phyloP scores from a whole-genome alignment of 2,888 invertebrate species.

The Cremastinae sp. region DNA sequence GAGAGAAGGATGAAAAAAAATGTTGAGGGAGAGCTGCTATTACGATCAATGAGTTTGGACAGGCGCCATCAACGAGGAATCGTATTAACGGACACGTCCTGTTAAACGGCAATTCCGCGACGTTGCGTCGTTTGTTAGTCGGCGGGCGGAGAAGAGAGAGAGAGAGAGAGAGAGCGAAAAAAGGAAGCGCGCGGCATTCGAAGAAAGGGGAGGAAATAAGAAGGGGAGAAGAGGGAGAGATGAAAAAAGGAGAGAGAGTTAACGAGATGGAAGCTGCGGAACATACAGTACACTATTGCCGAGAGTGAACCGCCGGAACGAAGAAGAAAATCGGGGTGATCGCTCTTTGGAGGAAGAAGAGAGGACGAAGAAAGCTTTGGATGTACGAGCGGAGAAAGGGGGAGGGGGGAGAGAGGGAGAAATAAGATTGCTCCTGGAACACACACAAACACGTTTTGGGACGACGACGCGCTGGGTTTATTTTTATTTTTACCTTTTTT shows the following conservation, averaged over 20 bases:
- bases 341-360: conserved; percentile 24
- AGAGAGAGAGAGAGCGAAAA: background rate
- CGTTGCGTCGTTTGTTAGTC: conserved; percentile 64
- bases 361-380: conserved; percentile 27
- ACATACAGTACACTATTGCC: conserved; percentile 44
- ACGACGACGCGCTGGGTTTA: conserved; percentile 44
- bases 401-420: conserved; percentile 25
- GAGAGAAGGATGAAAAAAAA: background rate
- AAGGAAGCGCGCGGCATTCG: conserved; percentile 7
- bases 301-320: conserved; percentile 40
- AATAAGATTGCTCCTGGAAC: conserved; percentile 52
- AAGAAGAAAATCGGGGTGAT: conserved; percentile 45
- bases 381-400: background rate
- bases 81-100: conserved; percentile 67
- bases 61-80: conserved; percentile 68
- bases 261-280: conserved; percentile 55
- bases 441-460: conserved; percentile 25
- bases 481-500: background rate
- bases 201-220: background rate
- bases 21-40: conserved; percentile 53
- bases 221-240: conserved; percentile 13
- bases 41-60: conserved; percentile 75
- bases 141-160: conserved; percentile 31
- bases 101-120: conserved; percentile 69
- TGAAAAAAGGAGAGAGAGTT: conserved; percentile 46